A percentile compares a stretch with the other conserved stretches of the same genome.
phyloP scores from a whole-genome alignment of 92 coral and sea anemone species.

The Porites cylindrica region DNA sequence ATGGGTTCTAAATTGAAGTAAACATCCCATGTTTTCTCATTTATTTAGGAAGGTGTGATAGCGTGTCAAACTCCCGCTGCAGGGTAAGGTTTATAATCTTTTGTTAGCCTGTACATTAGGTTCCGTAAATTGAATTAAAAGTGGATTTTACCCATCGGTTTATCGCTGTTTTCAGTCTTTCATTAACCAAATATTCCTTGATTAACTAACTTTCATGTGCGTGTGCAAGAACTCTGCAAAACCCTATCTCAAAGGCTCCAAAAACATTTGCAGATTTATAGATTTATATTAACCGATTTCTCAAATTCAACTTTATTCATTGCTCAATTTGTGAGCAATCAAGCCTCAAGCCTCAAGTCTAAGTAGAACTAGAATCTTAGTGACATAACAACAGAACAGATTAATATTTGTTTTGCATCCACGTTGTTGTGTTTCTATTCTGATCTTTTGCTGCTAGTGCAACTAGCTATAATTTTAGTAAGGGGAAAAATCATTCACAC shows the following conservation, averaged over 20 bases:
- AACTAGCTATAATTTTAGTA: too few relatives aligned
- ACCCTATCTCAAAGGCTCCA: too few relatives aligned
- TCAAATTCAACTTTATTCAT: constrained; percentile 21
- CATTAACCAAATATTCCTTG: background rate
- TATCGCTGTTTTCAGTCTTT: background rate
- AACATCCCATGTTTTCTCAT: background rate
- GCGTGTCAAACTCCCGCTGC: constrained; percentile 10
- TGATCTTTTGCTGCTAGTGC: too few relatives aligned
- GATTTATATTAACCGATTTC: background rate
- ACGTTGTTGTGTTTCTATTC: too few relatives aligned
- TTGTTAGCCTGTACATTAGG: too few relatives aligned
- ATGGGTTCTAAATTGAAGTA: background rate
- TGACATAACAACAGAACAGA: too few relatives aligned
- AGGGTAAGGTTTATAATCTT: background rate
- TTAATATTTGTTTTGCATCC: too few relatives aligned
- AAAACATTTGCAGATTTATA: background rate
- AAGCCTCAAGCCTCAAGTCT: too few relatives aligned
- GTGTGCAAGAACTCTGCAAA: background rate
- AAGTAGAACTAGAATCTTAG: too few relatives aligned
- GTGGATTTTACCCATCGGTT: background rate
- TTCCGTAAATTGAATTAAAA: too few relatives aligned
- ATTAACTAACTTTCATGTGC: background rate
- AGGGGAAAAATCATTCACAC: too few relatives aligned
- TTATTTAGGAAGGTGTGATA: background rate
- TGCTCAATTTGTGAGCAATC: background rate